These are phyloP conservation scores for Odocoileus virginianus DNA, from an alignment of 2,113 vertebrate species.

Conservation along the genomic window DNA sequence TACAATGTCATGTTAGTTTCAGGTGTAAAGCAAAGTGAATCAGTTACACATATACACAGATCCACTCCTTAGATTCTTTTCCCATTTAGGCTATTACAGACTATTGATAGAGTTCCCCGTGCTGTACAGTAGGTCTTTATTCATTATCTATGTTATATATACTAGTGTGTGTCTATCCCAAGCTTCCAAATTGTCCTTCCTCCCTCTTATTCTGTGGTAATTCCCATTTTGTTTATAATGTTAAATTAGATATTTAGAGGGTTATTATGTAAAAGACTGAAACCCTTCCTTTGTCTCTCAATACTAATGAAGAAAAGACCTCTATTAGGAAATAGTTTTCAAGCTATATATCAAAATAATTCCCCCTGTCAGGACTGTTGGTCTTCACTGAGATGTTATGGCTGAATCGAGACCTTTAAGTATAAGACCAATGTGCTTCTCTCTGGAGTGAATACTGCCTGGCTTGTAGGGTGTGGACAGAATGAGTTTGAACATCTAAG, in stretches of 20 bases:
- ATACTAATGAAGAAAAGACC: neutral
- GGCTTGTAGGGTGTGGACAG: neutral
- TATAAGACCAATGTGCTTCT: neutral
- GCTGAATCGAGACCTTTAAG: neutral
- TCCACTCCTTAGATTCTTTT: neutral
- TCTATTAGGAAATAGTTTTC: neutral
- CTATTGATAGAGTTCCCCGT: neutral
- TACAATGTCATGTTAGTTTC: neutral
- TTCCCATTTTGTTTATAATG: neutral
- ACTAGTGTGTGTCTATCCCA: too few relatives aligned
- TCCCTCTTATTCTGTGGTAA: too few relatives aligned
- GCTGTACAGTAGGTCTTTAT: neutral
- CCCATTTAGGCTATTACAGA: neutral
- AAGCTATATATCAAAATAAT: neutral
- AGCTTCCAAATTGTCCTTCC: too few relatives aligned
- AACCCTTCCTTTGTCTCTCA: neutral
- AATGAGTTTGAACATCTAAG: neutral
- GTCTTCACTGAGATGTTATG: fast-evolving
- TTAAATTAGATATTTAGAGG: neutral
- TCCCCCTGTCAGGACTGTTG: neutral
- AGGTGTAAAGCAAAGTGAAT: neutral
- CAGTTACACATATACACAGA: neutral
- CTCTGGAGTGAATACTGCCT: neutral
- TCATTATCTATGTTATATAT: neutral
- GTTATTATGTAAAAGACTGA: neutral